A percentile compares a stretch with the other conserved stretches of the same genome.
Evolutionary conservation across 2,888 invertebrate genomes (phyloP).

Genomic region (Sarcophaga variegata): DNA sequence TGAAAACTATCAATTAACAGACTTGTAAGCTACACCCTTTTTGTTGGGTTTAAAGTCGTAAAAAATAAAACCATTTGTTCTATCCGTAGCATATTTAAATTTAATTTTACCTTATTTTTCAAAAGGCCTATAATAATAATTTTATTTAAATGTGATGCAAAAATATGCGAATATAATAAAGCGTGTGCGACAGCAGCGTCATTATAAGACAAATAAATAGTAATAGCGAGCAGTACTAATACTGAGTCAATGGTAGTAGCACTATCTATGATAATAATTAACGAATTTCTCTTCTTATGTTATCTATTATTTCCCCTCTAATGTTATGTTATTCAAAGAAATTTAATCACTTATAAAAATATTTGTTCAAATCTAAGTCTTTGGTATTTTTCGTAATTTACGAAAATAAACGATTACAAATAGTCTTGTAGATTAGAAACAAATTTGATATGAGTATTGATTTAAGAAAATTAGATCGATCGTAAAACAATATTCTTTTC

Average conservation of each 20-base stretch:
- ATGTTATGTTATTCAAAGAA: constrained; percentile 1
- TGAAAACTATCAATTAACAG: too few relatives aligned
- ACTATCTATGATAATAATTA: neutral
- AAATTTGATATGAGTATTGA: too few relatives aligned
- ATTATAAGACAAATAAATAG: neutral
- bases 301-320: neutral
- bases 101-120: neutral
- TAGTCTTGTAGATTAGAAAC: too few relatives aligned
- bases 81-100: too few relatives aligned
- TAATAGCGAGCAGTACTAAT: neutral
- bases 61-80: too few relatives aligned
- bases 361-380: neutral
- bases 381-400: too few relatives aligned
- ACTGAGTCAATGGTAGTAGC: neutral
- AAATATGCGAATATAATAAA: constrained; percentile 51
- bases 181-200: constrained; percentile 40
- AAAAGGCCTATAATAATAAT: neutral
- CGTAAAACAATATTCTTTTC: too few relatives aligned
- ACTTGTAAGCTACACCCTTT: too few relatives aligned
- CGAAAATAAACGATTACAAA: too few relatives aligned
- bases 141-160: constrained; percentile 37
- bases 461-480: too few relatives aligned
- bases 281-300: neutral
- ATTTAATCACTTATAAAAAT: constrained; percentile 13
- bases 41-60: too few relatives aligned